These are phyloP conservation scores for Sinocyclocheilus rhinocerous DNA, from an alignment of 2,113 vertebrate genomes.

Conservation along the genomic window DNA sequence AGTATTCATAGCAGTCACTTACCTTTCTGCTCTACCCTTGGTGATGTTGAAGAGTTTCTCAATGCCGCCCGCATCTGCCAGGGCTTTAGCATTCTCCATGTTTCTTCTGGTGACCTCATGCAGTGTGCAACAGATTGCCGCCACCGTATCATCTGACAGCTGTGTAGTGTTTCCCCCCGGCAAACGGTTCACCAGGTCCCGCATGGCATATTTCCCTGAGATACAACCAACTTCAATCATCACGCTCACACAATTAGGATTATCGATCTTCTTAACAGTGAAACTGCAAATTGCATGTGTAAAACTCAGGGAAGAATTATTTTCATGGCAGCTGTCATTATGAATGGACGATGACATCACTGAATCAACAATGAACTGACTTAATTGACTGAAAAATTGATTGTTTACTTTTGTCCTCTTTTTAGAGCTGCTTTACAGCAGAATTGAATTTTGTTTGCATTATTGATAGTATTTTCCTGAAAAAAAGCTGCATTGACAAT, in stretches of 20 bases:
- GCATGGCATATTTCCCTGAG: conserved; percentile 95
- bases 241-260: background rate
- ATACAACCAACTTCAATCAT: background rate
- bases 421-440: too few relatives aligned
- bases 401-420: too few relatives aligned
- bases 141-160: conserved; percentile 92
- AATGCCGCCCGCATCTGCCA: conserved; percentile 93
- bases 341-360: background rate
- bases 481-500: background rate
- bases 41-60: conserved; percentile 98
- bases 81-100: conserved; percentile 98
- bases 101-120: conserved; percentile 98
- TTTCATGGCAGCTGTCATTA: background rate
- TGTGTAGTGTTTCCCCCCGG: conserved; percentile 85
- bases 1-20: conserved; percentile 33
- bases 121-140: conserved; percentile 94
- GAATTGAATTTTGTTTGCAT: too few relatives aligned
- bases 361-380: too few relatives aligned
- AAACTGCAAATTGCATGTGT: background rate
- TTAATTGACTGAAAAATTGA: too few relatives aligned
- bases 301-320: background rate
- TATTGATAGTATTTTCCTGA: too few relatives aligned
- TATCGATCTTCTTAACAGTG: background rate
- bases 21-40: conserved; percentile 94
- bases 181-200: conserved; percentile 95